Evolutionary conservation across 2,113 vertebrate species (phyloP), one percentile per base, ranked within the genome.

Genomic region (Butorides virescens): DNA sequence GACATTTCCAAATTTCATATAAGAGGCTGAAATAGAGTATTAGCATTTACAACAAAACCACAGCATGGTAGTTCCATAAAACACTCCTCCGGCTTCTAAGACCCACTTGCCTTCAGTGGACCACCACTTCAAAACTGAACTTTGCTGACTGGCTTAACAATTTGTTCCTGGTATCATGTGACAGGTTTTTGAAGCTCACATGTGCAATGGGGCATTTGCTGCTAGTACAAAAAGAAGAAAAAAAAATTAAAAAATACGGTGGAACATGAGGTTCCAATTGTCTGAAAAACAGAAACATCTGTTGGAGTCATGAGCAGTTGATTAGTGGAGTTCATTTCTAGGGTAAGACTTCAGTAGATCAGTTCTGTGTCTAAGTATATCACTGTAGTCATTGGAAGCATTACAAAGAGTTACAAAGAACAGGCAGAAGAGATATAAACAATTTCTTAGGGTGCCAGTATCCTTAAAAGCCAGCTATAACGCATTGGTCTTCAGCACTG

Each of bases 221-320:
- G 93, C 90, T 90, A 80, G 86, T 90, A 94, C 27, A 19, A 96
- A 95, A 96, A 88, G 86, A 75, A 91, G n/a, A 2, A 23, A 76
- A 78, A 53, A 84, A 85, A 59, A 29, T 2, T 16, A 1, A 71
- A 72, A 92, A 90, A 56, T 63, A 47, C 22, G 96, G 73, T 42
- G 58, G 49, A 97, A 96, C 97, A 98, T 96, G 88, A 94, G 96
- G 97, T 97, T 97, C 68, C 81, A 98, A 97, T 98, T 96, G 95
- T 96, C 86, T 90, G 96, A 94, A 96, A 97, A 98, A 14, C 92
- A 97, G 94, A 97, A 98, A 98, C 97, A 98, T 96, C 97, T 98
- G 97, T 88, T 92, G 91, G 72, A 97, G 94, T 97, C 97, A 98
- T 97, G 92, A 98, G 93, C 94, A 93, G 94, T 94, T 98, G 96